Conservation (phyloP, 1,140 invertebrate genomes). For the Palaemon carinicauda region DNA sequence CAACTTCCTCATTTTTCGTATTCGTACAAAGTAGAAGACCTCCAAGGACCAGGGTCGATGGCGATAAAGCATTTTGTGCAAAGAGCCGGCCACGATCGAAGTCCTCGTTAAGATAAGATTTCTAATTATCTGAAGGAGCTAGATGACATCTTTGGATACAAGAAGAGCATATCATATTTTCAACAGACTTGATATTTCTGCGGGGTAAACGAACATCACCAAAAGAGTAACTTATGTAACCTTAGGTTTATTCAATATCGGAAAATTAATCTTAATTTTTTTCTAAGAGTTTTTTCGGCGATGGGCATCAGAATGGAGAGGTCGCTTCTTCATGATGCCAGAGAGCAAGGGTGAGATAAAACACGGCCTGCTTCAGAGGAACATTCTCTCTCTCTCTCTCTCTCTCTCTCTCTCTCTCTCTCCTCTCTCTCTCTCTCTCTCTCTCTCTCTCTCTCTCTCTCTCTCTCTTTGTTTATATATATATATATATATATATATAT, state of each 20-base stretch:
- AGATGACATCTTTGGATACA: no score
- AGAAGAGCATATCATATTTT: no score
- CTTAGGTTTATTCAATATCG: not conserved
- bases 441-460: not conserved
- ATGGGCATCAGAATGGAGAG: not conserved
- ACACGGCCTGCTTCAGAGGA: not conserved
- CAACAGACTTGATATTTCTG: no score
- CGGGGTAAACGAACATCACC: no score
- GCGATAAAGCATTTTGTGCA: not conserved
- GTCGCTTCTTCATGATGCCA: not conserved
- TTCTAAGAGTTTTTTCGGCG: not conserved
- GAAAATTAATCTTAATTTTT: not conserved
- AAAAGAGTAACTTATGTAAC: no score
- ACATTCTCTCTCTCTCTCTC: no score
- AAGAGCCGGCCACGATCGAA: constrained; percentile 6
- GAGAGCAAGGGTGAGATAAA: not conserved
- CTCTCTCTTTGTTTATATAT: not conserved
- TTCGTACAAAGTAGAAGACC: not conserved
- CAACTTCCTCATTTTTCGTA: no score
- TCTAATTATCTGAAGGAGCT: not conserved
- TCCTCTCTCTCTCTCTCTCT: not conserved
- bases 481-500: not conserved
- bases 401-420: not conserved
- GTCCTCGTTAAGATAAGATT: not conserved
- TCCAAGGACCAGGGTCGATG: not conserved